Base-by-base conservation (phyloP, 92 coral and sea anemone genomes). In the Desmophyllum pertusum region DNA sequence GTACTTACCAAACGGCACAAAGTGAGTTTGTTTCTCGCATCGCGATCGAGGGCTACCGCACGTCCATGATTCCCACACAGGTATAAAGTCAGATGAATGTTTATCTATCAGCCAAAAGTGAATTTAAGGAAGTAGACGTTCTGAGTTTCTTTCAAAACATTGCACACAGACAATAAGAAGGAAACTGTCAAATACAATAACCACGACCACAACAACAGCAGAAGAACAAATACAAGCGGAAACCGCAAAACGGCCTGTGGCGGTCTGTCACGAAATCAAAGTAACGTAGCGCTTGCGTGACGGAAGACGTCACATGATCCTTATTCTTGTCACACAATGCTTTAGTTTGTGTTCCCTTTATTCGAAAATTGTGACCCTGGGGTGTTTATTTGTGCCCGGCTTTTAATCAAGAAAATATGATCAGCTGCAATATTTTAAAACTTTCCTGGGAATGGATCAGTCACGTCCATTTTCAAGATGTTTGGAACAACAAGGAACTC, bases 121-220 rank as follows among this genome's bases (percentile, higher is more conserved):
- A 35, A 68, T 43, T 2, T 7, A 21, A 68, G 38, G 74, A 55
- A 15, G n/a, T 10, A 68, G 51, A 48, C 30, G 63, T 63, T 35
- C 62, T 37, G 2, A 42, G 79, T 52, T 17, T 14, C 73, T 21
- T 68, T 36, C 46, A 52, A 36, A 37, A 80, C 84, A 69, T 43
- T 27, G 42, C 48, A 67, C 46, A 42, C 52, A 68, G 84, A 50
- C 66, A 19, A 67, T 80, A 66, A 50, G 50, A 25, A 52, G 65
- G 65, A 48, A n/a, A 43, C 68, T 70, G 43, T 50, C 76, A 80
- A 61, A 68, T 30, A 50, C 84, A 80, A 80, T 80, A 14, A 42
- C 38, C 57, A 65, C 64, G 27, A 80, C 84, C 66, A 37, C 51
- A 52, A 80, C 10, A 48, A 80, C 51, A 31, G 37, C 33, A 63